Conservation (phyloP, 1,140 invertebrate genomes). For the Hyposmocoma kahamanoa region DNA sequence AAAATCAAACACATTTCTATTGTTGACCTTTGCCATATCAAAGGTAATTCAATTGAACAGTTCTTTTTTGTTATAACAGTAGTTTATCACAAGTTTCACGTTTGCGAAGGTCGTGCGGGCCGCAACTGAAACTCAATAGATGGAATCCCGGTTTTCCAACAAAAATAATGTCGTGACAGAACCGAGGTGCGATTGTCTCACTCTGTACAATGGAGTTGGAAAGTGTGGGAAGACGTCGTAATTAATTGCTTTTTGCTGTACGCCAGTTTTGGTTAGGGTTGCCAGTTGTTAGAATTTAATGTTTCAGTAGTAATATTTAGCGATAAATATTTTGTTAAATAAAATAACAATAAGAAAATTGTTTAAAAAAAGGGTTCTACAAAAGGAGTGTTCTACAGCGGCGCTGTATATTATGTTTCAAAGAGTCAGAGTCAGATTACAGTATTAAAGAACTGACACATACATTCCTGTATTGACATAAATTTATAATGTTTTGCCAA, state of each 20-base stretch:
- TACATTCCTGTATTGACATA: too few relatives aligned
- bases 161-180: constrained; percentile 36
- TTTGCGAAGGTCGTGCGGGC: constrained; percentile 17
- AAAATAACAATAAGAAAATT: constrained; percentile 1
- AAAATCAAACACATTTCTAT: too few relatives aligned
- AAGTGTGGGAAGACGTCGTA: constrained; percentile 56
- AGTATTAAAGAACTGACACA: too few relatives aligned
- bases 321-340: neutral
- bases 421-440: too few relatives aligned
- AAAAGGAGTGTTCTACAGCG: too few relatives aligned
- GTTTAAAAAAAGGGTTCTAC: neutral
- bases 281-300: neutral
- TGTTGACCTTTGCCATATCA: too few relatives aligned
- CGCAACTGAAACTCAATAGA: constrained; percentile 29
- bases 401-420: too few relatives aligned
- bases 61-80: too few relatives aligned
- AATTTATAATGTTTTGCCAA: too few relatives aligned
- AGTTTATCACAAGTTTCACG: too few relatives aligned
- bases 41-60: too few relatives aligned
- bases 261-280: neutral
- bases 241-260: constrained; percentile 41
- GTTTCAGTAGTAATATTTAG: neutral
- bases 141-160: constrained; percentile 27
- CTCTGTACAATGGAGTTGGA: constrained; percentile 52
- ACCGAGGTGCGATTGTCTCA: constrained; percentile 42